phyloP scores from a whole-genome alignment of 2,888 invertebrate species.

The Nephrotoma flavescens region DNA sequence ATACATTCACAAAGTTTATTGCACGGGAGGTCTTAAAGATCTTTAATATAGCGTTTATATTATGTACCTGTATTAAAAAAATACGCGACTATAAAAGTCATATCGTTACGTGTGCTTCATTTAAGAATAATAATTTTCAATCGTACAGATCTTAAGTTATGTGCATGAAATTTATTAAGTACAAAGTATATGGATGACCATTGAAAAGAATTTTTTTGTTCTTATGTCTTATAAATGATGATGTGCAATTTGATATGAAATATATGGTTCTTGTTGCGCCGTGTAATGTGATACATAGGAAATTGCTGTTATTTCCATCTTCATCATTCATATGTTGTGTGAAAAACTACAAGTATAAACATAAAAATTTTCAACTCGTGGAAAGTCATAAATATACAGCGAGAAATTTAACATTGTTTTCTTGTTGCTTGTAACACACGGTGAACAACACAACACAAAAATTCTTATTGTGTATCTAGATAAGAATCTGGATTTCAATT shows the following conservation, averaged over 20 bases:
- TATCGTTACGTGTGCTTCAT: not conserved
- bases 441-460: not conserved
- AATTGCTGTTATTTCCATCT: not conserved
- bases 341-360: not conserved
- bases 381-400: not conserved
- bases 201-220: not conserved
- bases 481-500: not conserved
- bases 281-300: not conserved
- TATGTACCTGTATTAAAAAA: not conserved
- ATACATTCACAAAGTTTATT: not conserved
- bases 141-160: not conserved
- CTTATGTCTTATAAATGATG: not conserved
- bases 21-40: not conserved
- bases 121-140: not conserved
- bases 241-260: not conserved
- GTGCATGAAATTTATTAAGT: not conserved
- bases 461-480: not conserved
- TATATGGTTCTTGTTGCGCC: not conserved
- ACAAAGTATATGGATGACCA: not conserved
- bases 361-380: not conserved
- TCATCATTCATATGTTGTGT: not conserved
- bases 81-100: not conserved
- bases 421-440: not conserved
- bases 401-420: not conserved
- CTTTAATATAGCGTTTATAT: not conserved